Conservation (phyloP, 2,888 invertebrate species). For the Heliothis peltigera region DNA sequence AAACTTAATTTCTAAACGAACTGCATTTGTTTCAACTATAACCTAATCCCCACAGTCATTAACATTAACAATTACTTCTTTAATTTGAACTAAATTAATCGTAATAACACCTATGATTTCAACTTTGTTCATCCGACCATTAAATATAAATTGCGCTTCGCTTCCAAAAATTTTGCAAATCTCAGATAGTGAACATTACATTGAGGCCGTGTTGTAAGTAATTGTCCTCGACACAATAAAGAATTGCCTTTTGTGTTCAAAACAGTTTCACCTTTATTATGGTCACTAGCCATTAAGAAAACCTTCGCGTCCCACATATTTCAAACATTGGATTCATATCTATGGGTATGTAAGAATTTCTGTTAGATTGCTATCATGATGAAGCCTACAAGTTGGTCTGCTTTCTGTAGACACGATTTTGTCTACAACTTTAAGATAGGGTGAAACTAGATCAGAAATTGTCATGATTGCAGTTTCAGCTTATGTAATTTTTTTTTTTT, state of each 20-base stretch:
- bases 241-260: constrained; percentile 55
- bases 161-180: constrained; percentile 41
- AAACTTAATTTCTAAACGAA: background rate
- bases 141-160: constrained; percentile 30
- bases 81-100: background rate
- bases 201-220: constrained; percentile 44
- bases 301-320: constrained; percentile 32
- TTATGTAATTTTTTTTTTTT: too few species aligned
- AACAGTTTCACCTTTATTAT: constrained; percentile 48
- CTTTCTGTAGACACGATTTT: background rate
- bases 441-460: background rate
- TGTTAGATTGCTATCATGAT: constrained; percentile 2
- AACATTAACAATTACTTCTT: background rate
- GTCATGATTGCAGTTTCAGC: too few species aligned
- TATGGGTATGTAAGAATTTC: constrained; percentile 5
- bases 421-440: background rate
- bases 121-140: constrained; percentile 26
- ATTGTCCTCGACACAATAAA: constrained; percentile 62
- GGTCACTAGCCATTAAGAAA: constrained; percentile 39
- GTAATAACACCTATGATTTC: background rate
- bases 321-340: constrained; percentile 33
- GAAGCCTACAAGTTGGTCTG: background rate
- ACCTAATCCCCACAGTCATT: background rate
- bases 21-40: background rate
- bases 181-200: constrained; percentile 32